These are phyloP conservation scores for Gastrophysa polygoni DNA, from an alignment of 2,888 invertebrate genomes.

Conservation along the genomic window DNA sequence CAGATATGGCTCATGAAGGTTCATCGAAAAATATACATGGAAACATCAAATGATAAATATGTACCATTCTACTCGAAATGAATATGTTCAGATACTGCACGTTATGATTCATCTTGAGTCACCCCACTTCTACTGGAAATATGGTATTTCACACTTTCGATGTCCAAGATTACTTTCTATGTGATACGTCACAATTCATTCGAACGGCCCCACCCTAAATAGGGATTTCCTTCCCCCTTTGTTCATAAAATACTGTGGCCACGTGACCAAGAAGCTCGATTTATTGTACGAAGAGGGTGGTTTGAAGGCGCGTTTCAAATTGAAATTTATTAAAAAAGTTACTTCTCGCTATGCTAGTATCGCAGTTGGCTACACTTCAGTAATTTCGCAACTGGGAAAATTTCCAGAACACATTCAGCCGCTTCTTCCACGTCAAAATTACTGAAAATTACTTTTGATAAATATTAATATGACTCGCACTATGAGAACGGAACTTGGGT, in stretches of 20 bases:
- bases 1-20: too few relatives aligned
- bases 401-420: constrained; percentile 10
- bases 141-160: too few relatives aligned
- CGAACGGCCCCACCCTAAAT: constrained; percentile 24
- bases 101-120: too few relatives aligned
- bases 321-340: constrained; percentile 46
- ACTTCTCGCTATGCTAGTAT: constrained; percentile 30
- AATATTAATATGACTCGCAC: constrained; percentile 13
- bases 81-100: too few relatives aligned
- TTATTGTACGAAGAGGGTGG: constrained; percentile 29
- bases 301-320: constrained; percentile 36
- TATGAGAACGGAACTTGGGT: background rate
- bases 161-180: background rate
- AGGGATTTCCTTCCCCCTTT: constrained; percentile 39
- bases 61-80: too few relatives aligned
- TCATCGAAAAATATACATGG: too few relatives aligned
- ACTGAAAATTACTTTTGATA: constrained; percentile 16
- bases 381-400: constrained; percentile 22
- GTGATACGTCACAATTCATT: background rate
- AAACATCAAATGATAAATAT: too few relatives aligned
- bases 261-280: constrained; percentile 40
- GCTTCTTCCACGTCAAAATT: background rate
- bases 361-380: constrained; percentile 28
- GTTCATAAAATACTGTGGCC: constrained; percentile 40
- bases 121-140: too few relatives aligned